These are phyloP conservation scores for Dissostichus mawsoni DNA, from an alignment of 2,113 vertebrate species.

Conservation along the genomic window DNA sequence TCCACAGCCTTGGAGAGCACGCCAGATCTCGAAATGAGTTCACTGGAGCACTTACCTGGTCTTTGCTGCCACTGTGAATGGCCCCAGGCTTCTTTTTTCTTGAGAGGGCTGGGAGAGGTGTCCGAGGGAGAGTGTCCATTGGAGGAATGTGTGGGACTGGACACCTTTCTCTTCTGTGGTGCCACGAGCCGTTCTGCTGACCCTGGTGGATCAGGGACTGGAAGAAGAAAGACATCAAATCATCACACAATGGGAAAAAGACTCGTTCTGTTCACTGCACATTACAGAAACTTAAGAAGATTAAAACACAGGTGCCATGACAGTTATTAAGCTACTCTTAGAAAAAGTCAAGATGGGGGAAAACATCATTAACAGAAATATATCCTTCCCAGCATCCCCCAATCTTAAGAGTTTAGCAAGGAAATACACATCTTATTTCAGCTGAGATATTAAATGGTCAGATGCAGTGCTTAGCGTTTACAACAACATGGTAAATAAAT, in stretches of 20 bases:
- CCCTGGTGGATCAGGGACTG: constrained; percentile 88
- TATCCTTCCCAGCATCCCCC: background rate
- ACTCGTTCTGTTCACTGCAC: background rate
- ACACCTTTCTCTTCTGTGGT: constrained; percentile 93
- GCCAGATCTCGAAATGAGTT: constrained; percentile 14
- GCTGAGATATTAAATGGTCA: background rate
- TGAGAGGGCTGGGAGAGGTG: constrained; percentile 92
- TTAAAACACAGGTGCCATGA: background rate
- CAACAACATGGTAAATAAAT: background rate
- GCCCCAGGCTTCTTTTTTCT: constrained; percentile 99
- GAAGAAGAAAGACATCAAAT: constrained; percentile 30
- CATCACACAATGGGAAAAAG: background rate
- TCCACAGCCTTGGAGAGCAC: constrained; percentile 29
- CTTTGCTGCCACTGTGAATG: constrained; percentile 91
- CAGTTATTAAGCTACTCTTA: background rate
- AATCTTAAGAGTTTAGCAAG: background rate
- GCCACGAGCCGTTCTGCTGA: constrained; percentile 87
- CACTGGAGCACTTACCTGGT: constrained; percentile 88
- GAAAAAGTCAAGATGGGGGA: background rate
- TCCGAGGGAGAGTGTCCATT: constrained; percentile 97
- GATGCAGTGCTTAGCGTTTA: background rate
- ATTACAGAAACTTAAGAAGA: constrained; percentile 11
- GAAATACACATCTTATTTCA: constrained; percentile 1
- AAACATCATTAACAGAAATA: background rate
- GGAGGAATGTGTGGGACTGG: constrained; percentile 96